Conservation (phyloP, 2,888 invertebrate species). For the Plutella xylostella region DNA sequence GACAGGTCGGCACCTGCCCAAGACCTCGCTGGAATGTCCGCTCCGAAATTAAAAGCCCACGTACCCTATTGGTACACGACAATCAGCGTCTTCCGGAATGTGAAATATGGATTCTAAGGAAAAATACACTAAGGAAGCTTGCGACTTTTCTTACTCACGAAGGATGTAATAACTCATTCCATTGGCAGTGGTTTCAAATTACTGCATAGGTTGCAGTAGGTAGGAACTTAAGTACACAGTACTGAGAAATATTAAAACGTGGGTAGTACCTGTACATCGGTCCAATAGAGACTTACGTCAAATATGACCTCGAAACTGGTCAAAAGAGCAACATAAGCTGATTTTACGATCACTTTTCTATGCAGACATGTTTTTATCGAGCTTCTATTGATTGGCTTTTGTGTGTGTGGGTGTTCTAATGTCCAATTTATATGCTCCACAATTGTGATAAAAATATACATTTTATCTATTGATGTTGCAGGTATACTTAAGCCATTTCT, state of each 20-base stretch:
- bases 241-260: not conserved
- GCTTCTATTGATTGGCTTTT: conserved; percentile 19
- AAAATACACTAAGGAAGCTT: not conserved
- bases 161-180: too few relatives aligned
- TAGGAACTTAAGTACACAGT: not conserved
- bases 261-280: conserved; percentile 19
- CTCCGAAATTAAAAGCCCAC: conserved; percentile 35
- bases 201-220: too few relatives aligned
- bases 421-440: conserved; percentile 12
- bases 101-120: conserved; percentile 3
- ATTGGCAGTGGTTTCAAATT: too few relatives aligned
- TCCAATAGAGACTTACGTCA: conserved; percentile 33
- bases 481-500: not conserved
- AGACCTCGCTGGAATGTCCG: conserved; percentile 37
- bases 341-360: conserved; percentile 30
- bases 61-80: conserved; percentile 19
- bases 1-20: conserved; percentile 58
- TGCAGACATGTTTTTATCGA: conserved; percentile 26
- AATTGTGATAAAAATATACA: not conserved
- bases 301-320: conserved; percentile 27
- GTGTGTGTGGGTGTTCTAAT: conserved; percentile 17
- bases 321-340: conserved; percentile 15
- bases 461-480: not conserved
- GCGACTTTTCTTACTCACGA: too few relatives aligned
- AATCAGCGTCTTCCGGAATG: conserved; percentile 31